phyloP scores from a whole-genome alignment of 2,113 vertebrate species.

The Pitta sordida region DNA sequence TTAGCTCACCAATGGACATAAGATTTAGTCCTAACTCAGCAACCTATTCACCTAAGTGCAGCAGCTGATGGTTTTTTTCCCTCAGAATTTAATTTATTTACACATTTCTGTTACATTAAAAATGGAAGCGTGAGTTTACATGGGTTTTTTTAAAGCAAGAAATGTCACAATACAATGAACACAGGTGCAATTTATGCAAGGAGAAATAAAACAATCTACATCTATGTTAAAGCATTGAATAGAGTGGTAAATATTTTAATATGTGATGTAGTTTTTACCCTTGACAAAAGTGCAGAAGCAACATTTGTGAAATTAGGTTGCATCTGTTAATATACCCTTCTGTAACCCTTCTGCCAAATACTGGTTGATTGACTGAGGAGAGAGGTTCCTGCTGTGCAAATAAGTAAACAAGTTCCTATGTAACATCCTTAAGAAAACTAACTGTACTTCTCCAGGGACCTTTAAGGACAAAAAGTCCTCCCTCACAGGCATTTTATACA shows the following conservation, averaged over 20 bases:
- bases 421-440: not conserved
- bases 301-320: slow-evolving; percentile 1
- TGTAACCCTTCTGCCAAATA: not conserved
- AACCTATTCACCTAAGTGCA: not conserved
- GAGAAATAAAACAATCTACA: not conserved
- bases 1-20: not conserved
- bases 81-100: not conserved
- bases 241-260: not conserved
- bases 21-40: not conserved
- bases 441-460: not conserved
- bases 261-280: not conserved
- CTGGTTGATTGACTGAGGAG: not conserved
- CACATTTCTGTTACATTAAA: not conserved
- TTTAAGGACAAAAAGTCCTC: not conserved
- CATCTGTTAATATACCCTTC: not conserved
- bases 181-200: not conserved
- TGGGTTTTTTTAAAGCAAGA: not conserved
- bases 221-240: not conserved
- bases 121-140: not conserved
- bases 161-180: not conserved
- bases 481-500: not conserved
- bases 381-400: not conserved
- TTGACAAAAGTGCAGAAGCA: not conserved
- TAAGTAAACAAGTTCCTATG: not conserved
- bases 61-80: not conserved